Percentiles rank a stretch among this genome's conserved stretches.
These are phyloP conservation scores for Diceros bicornis DNA, from an alignment of 2,797 vertebrate species.

Conservation along the genomic window DNA sequence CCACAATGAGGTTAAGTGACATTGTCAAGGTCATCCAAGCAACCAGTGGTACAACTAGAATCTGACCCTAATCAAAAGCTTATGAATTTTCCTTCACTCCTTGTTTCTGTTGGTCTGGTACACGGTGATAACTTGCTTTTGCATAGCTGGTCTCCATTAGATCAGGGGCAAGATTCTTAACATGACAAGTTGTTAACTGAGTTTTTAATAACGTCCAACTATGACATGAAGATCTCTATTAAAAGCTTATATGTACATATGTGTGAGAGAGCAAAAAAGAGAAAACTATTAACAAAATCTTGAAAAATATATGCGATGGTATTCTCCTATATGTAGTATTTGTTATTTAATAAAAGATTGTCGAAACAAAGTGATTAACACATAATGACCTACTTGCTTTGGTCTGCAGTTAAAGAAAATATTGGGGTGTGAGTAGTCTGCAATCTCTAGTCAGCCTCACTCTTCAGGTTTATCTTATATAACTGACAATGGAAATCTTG, in stretches of 20 bases:
- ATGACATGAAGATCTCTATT: background rate
- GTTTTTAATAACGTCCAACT: background rate
- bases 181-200: background rate
- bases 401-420: background rate
- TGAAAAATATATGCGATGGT: background rate
- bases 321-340: background rate
- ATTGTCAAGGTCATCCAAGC: background rate
- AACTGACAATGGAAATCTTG: background rate
- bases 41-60: background rate
- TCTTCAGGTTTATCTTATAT: background rate
- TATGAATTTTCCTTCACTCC: background rate
- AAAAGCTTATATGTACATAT: background rate
- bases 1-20: background rate
- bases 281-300: background rate
- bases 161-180: background rate
- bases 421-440: accelerated
- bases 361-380: background rate
- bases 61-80: background rate
- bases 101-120: background rate
- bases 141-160: background rate
- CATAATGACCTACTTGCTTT: background rate
- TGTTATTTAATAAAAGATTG: background rate
- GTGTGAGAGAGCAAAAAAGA: background rate
- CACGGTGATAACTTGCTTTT: background rate
- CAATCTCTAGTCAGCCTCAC: background rate